A percentile compares a stretch with the other conserved stretches of the same genome.
Conservation (phyloP, 2,797 vertebrate genomes). For the Neostethus bicornis region DNA sequence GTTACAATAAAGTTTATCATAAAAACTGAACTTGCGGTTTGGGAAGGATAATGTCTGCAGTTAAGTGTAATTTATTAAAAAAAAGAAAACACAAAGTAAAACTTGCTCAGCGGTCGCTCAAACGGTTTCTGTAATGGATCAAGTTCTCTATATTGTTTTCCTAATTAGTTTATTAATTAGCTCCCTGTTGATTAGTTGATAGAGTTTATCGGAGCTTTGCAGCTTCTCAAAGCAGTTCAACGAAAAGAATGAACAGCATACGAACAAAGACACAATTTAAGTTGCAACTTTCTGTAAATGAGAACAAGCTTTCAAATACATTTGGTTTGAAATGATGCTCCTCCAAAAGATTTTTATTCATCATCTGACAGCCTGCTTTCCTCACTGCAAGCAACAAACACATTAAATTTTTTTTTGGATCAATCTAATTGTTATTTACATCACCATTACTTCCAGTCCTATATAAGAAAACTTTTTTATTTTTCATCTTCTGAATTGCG, state of each 20-base stretch:
- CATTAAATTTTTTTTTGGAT: no score
- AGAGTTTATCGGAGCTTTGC: slow-evolving; percentile 11
- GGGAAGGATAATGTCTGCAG: slow-evolving; percentile 5
- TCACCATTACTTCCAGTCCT: no score
- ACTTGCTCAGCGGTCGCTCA: slow-evolving; percentile 14
- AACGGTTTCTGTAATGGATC: slow-evolving; percentile 16
- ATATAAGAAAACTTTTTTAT: no score
- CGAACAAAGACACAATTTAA: background rate
- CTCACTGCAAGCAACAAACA: no score
- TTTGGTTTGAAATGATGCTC: no score
- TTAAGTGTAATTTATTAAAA: slow-evolving; percentile 15
- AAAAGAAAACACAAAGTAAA: slow-evolving; percentile 29
- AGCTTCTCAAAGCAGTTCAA: background rate
- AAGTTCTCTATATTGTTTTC: slow-evolving; percentile 21
- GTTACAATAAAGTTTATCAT: background rate
- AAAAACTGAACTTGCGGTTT: background rate
- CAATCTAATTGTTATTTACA: no score
- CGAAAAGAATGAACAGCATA: slow-evolving; percentile 1
- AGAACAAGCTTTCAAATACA: no score
- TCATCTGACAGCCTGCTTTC: no score
- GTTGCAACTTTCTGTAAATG: background rate
- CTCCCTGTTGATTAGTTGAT: slow-evolving; percentile 24
- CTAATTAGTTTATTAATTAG: slow-evolving; percentile 48
- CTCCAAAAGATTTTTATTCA: no score
- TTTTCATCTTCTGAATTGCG: no score